A percentile compares a stretch with the other conserved stretches of the same genome.
Conservation (phyloP, 2,888 invertebrate genomes). For the Phragmatobia fuliginosa region DNA sequence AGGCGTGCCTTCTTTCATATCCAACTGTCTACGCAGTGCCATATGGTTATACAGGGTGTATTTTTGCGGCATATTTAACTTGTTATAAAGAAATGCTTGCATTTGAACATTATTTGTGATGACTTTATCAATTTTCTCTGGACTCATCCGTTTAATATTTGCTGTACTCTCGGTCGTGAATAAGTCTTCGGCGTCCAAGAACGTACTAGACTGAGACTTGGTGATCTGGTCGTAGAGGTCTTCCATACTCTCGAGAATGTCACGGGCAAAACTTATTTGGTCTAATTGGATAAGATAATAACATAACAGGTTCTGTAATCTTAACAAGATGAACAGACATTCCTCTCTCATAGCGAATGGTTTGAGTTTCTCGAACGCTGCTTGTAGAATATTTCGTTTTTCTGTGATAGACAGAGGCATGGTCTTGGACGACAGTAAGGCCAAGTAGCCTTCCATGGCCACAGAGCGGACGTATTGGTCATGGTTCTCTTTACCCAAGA, state of each 20-base stretch:
- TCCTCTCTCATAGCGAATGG: slow-evolving; percentile 69
- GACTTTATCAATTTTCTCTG: slow-evolving; percentile 85
- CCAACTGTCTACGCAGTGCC: slow-evolving; percentile 85
- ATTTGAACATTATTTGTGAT: slow-evolving; percentile 88
- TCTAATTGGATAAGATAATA: slow-evolving; percentile 86
- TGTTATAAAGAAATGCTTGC: slow-evolving; percentile 87
- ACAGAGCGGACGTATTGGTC: slow-evolving; percentile 70
- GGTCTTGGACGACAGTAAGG: slow-evolving; percentile 73
- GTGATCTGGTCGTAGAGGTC: slow-evolving; percentile 76
- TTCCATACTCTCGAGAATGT: slow-evolving; percentile 83
- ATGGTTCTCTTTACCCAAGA: slow-evolving; percentile 75
- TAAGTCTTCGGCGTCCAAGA: slow-evolving; percentile 85
- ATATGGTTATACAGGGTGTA: slow-evolving; percentile 86
- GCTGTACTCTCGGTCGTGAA: slow-evolving; percentile 72
- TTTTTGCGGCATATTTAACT: slow-evolving; percentile 81
- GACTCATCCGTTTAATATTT: slow-evolving; percentile 71
- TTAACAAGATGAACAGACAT: slow-evolving; percentile 83
- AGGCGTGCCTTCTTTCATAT: slow-evolving; percentile 86
- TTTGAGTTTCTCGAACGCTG: slow-evolving; percentile 73
- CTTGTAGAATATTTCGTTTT: slow-evolving; percentile 70
- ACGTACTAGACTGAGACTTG: slow-evolving; percentile 65
- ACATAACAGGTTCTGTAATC: slow-evolving; percentile 86
- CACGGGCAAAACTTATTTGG: slow-evolving; percentile 76
- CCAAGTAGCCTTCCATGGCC: slow-evolving; percentile 79
- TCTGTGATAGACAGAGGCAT: slow-evolving; percentile 71